Percentiles rank a stretch among this genome's conserved stretches.
phyloP scores from a whole-genome alignment of 2,113 vertebrate species.

The Ellobius talpinus region DNA sequence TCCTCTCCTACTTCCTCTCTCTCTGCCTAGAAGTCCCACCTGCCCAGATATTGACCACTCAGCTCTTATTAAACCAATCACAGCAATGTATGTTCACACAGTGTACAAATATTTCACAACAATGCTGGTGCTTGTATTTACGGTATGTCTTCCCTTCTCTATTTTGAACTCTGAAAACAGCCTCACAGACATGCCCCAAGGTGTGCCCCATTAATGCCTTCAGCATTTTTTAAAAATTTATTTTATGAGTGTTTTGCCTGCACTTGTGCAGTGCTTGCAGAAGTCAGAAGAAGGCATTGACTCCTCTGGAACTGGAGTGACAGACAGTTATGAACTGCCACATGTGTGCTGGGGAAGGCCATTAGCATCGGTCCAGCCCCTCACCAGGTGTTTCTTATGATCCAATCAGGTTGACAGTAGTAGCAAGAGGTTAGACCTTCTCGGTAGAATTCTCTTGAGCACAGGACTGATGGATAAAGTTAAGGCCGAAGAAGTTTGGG shows the following conservation, averaged over 20 bases:
- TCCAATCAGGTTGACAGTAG: neutral
- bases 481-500: neutral
- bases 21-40: no score
- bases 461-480: neutral
- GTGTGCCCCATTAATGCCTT: neutral
- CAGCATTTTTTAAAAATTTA: neutral
- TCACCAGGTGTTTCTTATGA: neutral
- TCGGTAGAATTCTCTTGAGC: neutral
- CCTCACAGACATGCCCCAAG: neutral
- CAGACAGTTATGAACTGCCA: neutral
- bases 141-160: neutral
- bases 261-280: neutral
- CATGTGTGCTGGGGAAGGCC: neutral
- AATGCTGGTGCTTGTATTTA: neutral
- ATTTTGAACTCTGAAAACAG: neutral
- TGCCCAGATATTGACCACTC: no score
- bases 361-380: neutral
- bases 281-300: neutral
- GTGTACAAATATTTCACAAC: neutral
- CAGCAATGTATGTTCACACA: neutral
- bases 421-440: neutral
- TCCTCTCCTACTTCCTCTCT: no score
- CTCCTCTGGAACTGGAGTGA: neutral
- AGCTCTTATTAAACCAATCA: no score
- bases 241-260: neutral